Percentiles rank a stretch among this genome's conserved stretches.
Evolutionary conservation across 2,888 invertebrate species (phyloP).

Genomic region (Acanthosepion esculentum): DNA sequence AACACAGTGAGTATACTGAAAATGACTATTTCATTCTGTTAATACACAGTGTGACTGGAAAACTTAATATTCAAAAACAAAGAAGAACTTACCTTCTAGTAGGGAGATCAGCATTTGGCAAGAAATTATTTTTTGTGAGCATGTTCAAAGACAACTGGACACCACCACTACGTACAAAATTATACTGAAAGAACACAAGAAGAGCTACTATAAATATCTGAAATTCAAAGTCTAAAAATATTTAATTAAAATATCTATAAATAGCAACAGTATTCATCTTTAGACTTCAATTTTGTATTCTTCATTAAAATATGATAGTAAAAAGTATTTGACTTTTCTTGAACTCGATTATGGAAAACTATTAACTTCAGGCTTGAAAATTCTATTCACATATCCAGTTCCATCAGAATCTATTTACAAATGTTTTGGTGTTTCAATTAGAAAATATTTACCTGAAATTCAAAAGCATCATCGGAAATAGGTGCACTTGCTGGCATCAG

Average conservation of each 20-base stretch:
- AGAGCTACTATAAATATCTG: not conserved
- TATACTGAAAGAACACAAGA: constrained; percentile 77
- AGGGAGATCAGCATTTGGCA: constrained; percentile 85
- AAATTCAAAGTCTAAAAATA: not conserved
- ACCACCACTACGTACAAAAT: constrained; percentile 78
- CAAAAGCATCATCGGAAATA: constrained; percentile 82
- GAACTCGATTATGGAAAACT: not conserved
- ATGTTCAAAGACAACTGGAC: constrained; percentile 81
- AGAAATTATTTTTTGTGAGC: constrained; percentile 88
- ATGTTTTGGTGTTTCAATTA: not conserved
- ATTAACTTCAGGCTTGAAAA: not conserved
- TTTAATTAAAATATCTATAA: not conserved
- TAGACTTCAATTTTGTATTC: not conserved
- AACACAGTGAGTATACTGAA: too few relatives aligned
- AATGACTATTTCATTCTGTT: too few relatives aligned
- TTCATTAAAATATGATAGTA: not conserved
- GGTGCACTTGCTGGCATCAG: constrained; percentile 86
- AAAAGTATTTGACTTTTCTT: not conserved
- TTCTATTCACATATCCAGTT: not conserved
- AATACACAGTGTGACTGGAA: too few relatives aligned
- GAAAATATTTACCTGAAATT: constrained; percentile 76
- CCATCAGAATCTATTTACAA: not conserved
- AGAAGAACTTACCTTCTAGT: constrained; percentile 79
- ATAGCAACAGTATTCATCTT: not conserved
- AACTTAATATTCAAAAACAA: too few relatives aligned